Evolutionary conservation across 2,113 vertebrate species (phyloP).

Genomic region (Brachionichthys hirsutus): DNA sequence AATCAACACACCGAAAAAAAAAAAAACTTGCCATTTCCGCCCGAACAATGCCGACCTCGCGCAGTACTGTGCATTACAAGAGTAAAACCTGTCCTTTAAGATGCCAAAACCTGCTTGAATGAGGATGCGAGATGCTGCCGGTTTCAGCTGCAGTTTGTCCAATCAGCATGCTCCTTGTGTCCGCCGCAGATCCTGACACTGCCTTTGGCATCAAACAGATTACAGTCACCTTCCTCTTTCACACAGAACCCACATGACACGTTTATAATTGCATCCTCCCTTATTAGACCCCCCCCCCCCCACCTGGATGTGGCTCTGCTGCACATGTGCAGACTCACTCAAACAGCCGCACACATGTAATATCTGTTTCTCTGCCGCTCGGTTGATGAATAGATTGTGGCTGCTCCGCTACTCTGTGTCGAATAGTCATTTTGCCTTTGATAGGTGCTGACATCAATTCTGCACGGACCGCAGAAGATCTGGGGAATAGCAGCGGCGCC

Average conservation of each 20-base stretch:
- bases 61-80: neutral
- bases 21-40: constrained; percentile 14
- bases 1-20: constrained; percentile 43
- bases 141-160: constrained; percentile 16
- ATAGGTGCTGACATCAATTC: constrained; percentile 77
- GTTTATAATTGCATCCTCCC: constrained; percentile 67
- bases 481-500: constrained; percentile 29
- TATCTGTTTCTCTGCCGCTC: constrained; percentile 67
- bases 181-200: constrained; percentile 19
- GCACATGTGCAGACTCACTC: constrained; percentile 10
- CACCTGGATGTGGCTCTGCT: constrained; percentile 45
- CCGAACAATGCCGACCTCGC: neutral
- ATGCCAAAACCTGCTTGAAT: constrained; percentile 14
- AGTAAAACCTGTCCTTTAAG: constrained; percentile 11
- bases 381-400: constrained; percentile 84
- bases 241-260: constrained; percentile 60
- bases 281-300: constrained; percentile 57
- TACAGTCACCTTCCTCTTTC: constrained; percentile 43
- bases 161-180: constrained; percentile 56
- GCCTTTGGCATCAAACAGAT: constrained; percentile 46
- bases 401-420: constrained; percentile 77
- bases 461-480: constrained; percentile 70
- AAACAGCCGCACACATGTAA: constrained; percentile 34
- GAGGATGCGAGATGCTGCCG: constrained; percentile 7
- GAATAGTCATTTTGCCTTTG: constrained; percentile 76